phyloP scores from a whole-genome alignment of 2,113 vertebrate genomes.

The Notothenia rossii region DNA sequence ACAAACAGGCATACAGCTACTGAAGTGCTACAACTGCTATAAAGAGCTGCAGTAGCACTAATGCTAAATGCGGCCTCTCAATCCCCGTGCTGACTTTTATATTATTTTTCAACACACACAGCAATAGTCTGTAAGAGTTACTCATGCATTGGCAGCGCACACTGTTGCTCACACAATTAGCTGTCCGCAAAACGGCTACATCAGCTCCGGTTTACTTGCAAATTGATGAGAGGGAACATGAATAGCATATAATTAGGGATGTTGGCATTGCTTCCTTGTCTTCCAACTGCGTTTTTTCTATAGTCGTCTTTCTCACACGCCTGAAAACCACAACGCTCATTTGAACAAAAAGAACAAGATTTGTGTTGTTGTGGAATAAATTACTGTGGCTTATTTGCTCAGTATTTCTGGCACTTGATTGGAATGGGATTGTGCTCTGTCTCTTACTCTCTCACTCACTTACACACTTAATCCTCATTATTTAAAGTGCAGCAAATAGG shows the following conservation, averaged over 20 bases:
- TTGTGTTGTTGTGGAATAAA: constrained; percentile 75
- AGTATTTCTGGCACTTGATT: constrained; percentile 72
- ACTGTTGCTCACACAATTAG: constrained; percentile 80
- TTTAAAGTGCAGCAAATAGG: constrained; percentile 79
- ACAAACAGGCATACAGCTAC: constrained; percentile 52
- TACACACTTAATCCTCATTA: constrained; percentile 76
- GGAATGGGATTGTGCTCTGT: constrained; percentile 58
- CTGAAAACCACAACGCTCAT: constrained; percentile 62
- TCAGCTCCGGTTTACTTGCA: constrained; percentile 80
- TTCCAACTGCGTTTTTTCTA: constrained; percentile 71
- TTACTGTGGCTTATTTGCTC: constrained; percentile 68
- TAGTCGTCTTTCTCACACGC: constrained; percentile 53
- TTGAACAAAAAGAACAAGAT: constrained; percentile 69
- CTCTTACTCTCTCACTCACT: constrained; percentile 62
- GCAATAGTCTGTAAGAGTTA: constrained; percentile 66
- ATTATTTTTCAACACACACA: constrained; percentile 45
- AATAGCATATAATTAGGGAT: constrained; percentile 78
- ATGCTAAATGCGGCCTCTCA: constrained; percentile 61
- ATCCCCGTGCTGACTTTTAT: constrained; percentile 51
- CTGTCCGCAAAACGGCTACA: constrained; percentile 75
- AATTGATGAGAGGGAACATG: constrained; percentile 74
- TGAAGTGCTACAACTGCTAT: constrained; percentile 61
- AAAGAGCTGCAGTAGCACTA: constrained; percentile 51
- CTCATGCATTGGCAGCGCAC: constrained; percentile 71
- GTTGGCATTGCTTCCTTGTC: constrained; percentile 71